Evolutionary conservation across 2,888 invertebrate species (phyloP).

Genomic region (Microplitis manilae): DNA sequence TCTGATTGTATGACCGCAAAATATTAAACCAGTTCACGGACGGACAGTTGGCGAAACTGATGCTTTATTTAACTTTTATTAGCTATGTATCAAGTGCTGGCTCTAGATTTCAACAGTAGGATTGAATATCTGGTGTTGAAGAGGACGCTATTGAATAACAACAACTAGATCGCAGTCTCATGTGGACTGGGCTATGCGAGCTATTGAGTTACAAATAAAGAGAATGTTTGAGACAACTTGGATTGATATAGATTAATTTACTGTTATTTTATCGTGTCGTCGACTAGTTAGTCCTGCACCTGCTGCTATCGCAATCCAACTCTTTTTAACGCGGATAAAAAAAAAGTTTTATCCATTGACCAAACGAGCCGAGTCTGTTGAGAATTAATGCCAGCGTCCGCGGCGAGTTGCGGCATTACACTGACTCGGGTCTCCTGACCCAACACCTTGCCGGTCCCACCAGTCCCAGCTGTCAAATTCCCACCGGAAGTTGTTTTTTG

Average conservation of each 20-base stretch:
- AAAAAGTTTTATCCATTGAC: background rate
- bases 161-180: background rate
- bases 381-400: background rate
- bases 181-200: background rate
- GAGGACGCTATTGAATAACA: conserved; percentile 28
- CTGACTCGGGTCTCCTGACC: background rate
- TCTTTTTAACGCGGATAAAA: background rate
- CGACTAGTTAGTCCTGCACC: background rate
- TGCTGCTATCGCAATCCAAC: background rate
- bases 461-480: background rate
- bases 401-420: conserved; percentile 11
- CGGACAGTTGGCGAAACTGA: conserved; percentile 1
- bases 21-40: background rate
- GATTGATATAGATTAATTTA: conserved; percentile 1
- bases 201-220: conserved; percentile 9
- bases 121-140: conserved; percentile 32
- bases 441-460: background rate
- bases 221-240: conserved; percentile 9
- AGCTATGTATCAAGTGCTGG: conserved; percentile 13
- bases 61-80: background rate
- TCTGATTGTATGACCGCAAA: no score
- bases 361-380: no score
- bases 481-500: background rate
- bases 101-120: conserved; percentile 36
- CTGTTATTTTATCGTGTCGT: conserved; percentile 14